Evolutionary conservation across 2,888 invertebrate genomes (phyloP).

Genomic region (Osmoderma eremita): DNA sequence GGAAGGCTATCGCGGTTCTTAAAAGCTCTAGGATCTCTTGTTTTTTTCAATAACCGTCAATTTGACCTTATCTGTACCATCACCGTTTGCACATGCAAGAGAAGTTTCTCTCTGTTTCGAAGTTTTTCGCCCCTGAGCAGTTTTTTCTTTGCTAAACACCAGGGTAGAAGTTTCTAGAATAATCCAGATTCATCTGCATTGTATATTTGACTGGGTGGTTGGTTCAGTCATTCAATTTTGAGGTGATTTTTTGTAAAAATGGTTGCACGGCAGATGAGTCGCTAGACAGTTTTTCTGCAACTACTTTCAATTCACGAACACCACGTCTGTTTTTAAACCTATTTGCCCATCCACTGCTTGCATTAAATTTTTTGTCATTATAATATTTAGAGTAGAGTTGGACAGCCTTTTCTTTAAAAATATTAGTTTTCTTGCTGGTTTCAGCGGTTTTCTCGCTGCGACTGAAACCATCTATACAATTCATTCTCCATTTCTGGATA

Average conservation of each 20-base stretch:
- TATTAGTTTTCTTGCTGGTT: neutral
- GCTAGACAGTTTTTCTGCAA: constrained; percentile 3
- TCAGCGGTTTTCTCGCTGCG: neutral
- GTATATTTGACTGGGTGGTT: too few relatives aligned
- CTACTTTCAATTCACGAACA: constrained; percentile 27
- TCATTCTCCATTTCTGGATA: constrained; percentile 23
- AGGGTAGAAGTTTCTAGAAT: too few relatives aligned
- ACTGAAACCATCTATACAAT: constrained; percentile 24
- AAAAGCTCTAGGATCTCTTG: constrained; percentile 35
- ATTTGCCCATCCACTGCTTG: constrained; percentile 1
- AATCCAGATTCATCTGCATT: neutral
- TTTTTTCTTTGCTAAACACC: constrained; percentile 6
- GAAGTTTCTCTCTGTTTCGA: constrained; percentile 1
- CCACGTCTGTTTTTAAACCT: constrained; percentile 30
- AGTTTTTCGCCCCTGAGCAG: constrained; percentile 33
- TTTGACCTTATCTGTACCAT: constrained; percentile 7
- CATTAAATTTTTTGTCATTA: constrained; percentile 19
- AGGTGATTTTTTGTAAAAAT: too few relatives aligned
- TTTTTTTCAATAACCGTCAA: constrained; percentile 40
- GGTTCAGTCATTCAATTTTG: too few relatives aligned
- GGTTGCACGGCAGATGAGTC: neutral
- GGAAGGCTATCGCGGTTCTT: neutral
- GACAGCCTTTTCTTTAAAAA: neutral
- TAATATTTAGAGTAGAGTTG: constrained; percentile 11
- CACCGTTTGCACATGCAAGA: constrained; percentile 12